Percentiles rank a stretch among this genome's conserved stretches.
Evolutionary conservation across 1,140 invertebrate species (phyloP).

Genomic region (Hyposmocoma kahamanoa): DNA sequence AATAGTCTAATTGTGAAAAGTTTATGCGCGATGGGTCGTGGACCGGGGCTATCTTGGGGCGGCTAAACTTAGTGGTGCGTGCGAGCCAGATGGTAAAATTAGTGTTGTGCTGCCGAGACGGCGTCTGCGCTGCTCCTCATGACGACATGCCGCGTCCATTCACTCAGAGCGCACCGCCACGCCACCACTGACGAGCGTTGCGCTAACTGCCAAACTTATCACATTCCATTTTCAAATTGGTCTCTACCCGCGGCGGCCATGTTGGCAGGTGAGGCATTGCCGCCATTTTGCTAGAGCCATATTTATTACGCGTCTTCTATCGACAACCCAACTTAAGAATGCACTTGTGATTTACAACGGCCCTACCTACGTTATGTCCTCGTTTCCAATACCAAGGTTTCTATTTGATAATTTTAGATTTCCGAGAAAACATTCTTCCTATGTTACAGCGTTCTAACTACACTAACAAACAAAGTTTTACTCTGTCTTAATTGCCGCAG

Average conservation of each 20-base stretch:
- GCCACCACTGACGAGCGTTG: conserved; percentile 46
- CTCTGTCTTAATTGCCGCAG: too few species aligned
- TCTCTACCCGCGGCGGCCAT: conserved; percentile 23
- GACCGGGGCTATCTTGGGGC: conserved; percentile 73
- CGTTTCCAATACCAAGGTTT: neutral
- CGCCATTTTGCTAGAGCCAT: conserved; percentile 17
- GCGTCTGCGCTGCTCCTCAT: conserved; percentile 58
- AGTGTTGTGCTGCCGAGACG: conserved; percentile 65
- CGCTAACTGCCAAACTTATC: conserved; percentile 66
- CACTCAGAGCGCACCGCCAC: conserved; percentile 38
- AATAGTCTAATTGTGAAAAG: conserved; percentile 75
- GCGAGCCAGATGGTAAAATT: conserved; percentile 70
- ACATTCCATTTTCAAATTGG: conserved; percentile 56
- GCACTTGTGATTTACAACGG: neutral
- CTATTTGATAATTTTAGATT: too few species aligned
- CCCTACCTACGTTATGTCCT: neutral
- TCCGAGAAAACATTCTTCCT: too few species aligned
- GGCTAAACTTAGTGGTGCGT: conserved; percentile 75
- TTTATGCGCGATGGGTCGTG: conserved; percentile 72
- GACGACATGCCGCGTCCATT: conserved; percentile 60
- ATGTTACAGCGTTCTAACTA: too few species aligned
- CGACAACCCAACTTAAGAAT: neutral
- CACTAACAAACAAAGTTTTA: too few species aligned
- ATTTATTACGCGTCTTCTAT: conserved; percentile 8
- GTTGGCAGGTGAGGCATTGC: conserved; percentile 33